These are phyloP conservation scores for Alosa alosa DNA, from an alignment of 2,113 vertebrate genomes.

Conservation along the genomic window DNA sequence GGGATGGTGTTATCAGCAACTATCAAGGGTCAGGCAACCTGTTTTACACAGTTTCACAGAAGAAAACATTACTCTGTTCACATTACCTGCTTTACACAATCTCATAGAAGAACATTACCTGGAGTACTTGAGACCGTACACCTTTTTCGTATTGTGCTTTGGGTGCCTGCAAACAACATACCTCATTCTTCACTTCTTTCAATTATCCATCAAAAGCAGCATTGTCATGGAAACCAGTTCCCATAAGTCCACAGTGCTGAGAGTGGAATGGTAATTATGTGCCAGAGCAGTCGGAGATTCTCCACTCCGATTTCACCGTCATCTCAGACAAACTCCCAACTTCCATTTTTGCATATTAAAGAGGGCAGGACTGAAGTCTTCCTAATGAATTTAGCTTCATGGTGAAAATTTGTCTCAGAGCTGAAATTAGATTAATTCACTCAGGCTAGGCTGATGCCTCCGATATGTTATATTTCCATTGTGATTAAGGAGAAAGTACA, in stretches of 20 bases:
- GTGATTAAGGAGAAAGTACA: not conserved
- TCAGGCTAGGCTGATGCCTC: not conserved
- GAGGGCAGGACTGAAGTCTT: not conserved
- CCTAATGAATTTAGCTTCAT: constrained; percentile 3
- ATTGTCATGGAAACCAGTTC: constrained; percentile 46
- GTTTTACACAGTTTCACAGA: not conserved
- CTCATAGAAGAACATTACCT: not conserved
- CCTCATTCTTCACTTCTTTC: not conserved
- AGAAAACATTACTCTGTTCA: no score
- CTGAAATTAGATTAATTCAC: not conserved
- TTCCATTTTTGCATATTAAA: not conserved
- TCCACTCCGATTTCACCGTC: not conserved
- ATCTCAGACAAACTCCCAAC: not conserved
- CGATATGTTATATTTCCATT: not conserved
- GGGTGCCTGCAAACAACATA: not conserved
- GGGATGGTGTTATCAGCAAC: not conserved
- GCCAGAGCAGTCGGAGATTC: not conserved
- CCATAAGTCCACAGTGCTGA: constrained; percentile 13
- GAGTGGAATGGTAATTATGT: constrained; percentile 26
- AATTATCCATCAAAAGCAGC: constrained; percentile 14
- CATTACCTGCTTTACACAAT: not conserved
- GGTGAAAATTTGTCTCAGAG: not conserved
- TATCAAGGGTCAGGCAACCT: not conserved
- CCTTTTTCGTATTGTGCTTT: not conserved
- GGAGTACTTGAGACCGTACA: not conserved